Conservation (phyloP, 2,888 invertebrate genomes). For the Diarsia mendica region DNA sequence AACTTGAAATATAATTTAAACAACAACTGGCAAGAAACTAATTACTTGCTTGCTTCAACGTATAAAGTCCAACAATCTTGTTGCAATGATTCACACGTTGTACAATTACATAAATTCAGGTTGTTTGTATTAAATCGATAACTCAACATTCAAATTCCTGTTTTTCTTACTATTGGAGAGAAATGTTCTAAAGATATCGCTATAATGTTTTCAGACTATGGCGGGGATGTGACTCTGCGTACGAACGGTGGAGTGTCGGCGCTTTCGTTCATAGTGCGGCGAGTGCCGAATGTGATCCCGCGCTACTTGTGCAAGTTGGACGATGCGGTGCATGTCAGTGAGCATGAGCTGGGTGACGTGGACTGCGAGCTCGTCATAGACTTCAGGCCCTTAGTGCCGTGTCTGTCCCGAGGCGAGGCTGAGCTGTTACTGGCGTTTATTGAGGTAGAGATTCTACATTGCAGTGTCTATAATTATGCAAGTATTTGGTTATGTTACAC, state of each 20-base stretch:
- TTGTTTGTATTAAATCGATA: constrained; percentile 45
- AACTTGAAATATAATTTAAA: constrained; percentile 24
- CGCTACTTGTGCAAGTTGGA: constrained; percentile 93
- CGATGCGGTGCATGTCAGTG: constrained; percentile 94
- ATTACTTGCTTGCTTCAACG: constrained; percentile 37
- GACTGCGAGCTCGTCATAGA: constrained; percentile 94
- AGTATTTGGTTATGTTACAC: not conserved
- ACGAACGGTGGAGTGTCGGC: constrained; percentile 96
- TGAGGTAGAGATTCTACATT: constrained; percentile 83
- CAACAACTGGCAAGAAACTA: constrained; percentile 30
- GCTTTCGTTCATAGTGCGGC: constrained; percentile 94
- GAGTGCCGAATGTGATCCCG: constrained; percentile 95
- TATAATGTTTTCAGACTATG: constrained; percentile 89
- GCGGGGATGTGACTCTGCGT: constrained; percentile 95
- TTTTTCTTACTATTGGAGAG: constrained; percentile 32
- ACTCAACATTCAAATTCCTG: constrained; percentile 32
- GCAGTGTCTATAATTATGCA: not conserved
- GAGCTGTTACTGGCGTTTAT: constrained; percentile 93
- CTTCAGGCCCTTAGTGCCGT: constrained; percentile 91
- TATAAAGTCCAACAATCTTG: constrained; percentile 33
- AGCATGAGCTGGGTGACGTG: constrained; percentile 96
- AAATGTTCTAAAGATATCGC: constrained; percentile 28
- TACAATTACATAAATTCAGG: constrained; percentile 37
- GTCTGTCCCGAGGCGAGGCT: constrained; percentile 92
- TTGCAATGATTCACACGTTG: constrained; percentile 45